Evolutionary conservation across 2,113 vertebrate species (phyloP).

Genomic region (Aphyosemion australe): DNA sequence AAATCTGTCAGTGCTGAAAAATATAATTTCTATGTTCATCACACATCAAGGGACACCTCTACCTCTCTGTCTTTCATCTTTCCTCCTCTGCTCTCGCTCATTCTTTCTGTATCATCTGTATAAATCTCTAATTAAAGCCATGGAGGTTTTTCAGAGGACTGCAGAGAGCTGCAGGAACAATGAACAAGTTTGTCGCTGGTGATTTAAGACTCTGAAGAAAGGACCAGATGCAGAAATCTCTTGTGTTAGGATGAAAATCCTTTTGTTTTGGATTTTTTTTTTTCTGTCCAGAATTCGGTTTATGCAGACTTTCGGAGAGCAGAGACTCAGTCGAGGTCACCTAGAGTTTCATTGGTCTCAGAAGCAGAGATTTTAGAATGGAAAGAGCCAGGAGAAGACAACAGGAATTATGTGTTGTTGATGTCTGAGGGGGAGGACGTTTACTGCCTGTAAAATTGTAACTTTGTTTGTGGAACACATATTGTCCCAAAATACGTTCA

Average conservation of each 20-base stretch:
- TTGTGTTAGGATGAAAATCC: constrained; percentile 12
- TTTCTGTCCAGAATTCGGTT: constrained; percentile 2
- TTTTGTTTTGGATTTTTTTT: constrained; percentile 8
- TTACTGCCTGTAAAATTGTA: constrained; percentile 33
- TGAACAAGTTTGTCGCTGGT: constrained; percentile 36
- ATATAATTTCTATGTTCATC: constrained; percentile 8
- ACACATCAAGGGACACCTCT: constrained; percentile 2
- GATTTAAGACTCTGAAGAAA: constrained; percentile 33
- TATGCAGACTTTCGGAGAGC: not conserved
- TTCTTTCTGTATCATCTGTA: constrained; percentile 15
- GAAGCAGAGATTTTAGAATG: not conserved
- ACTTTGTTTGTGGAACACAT: constrained; percentile 24
- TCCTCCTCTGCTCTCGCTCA: constrained; percentile 19
- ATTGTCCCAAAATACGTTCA: constrained; percentile 26
- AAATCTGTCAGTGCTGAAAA: not conserved
- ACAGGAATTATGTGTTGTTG: constrained; percentile 13
- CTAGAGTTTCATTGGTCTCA: not conserved
- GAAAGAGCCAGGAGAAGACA: constrained; percentile 1
- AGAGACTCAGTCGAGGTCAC: not conserved
- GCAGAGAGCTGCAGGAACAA: constrained; percentile 23
- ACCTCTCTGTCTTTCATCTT: constrained; percentile 10
- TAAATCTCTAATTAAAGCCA: constrained; percentile 48
- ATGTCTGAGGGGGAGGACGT: not conserved
- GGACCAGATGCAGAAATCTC: constrained; percentile 3
- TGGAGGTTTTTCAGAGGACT: constrained; percentile 32